A percentile compares a stretch with the other conserved stretches of the same genome.
phyloP scores from a whole-genome alignment of 2,113 vertebrate species.

The Alouatta palliata region DNA sequence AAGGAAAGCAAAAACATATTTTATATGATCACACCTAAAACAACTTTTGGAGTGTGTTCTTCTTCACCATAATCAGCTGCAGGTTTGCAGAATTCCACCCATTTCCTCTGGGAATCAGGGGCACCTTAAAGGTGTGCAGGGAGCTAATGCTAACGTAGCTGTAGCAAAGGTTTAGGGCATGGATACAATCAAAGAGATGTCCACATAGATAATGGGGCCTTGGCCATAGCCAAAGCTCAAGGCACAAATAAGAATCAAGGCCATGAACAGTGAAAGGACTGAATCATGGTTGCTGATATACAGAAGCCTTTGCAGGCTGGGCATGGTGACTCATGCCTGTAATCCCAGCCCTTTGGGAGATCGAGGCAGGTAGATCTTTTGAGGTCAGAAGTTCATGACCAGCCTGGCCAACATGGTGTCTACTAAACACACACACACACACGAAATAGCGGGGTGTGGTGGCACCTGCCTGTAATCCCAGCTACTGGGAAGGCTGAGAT shows the following conservation, averaged over 20 bases:
- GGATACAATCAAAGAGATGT: not conserved
- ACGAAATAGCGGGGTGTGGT: no score
- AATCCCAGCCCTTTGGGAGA: no score
- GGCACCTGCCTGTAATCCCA: no score
- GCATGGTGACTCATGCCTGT: no score
- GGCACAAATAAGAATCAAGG: not conserved
- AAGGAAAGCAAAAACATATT: not conserved
- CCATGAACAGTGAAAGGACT: not conserved
- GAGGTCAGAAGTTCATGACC: no score
- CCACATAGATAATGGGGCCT: not conserved
- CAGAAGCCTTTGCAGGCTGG: not conserved
- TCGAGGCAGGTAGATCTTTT: no score
- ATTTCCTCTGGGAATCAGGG: not conserved
- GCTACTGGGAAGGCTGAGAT: no score
- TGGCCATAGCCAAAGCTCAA: not conserved
- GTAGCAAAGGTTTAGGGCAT: not conserved
- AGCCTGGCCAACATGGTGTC: no score
- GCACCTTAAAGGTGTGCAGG: not conserved
- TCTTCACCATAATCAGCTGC: rapidly evolving
- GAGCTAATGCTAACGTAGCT: not conserved
- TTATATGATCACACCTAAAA: not conserved
- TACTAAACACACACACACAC: no score
- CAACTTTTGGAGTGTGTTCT: not conserved
- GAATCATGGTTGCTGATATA: not conserved
- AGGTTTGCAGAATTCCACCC: not conserved